These are phyloP conservation scores for Trichoplax adhaerens DNA, from an alignment of 37 sponge, comb jelly and placozoan genomes.

Conservation along the genomic window DNA sequence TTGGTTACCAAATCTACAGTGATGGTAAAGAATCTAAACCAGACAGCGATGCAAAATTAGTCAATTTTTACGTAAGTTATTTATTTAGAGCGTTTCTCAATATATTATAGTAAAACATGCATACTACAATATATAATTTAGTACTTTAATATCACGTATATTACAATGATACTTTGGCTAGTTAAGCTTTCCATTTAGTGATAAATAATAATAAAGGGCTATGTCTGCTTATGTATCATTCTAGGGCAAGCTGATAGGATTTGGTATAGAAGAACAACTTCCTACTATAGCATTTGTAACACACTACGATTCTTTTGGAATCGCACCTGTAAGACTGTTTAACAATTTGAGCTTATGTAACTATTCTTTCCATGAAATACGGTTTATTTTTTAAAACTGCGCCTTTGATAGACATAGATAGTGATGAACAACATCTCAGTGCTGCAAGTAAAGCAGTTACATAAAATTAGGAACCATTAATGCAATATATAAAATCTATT, in stretches of 20 bases:
- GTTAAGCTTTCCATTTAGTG: no score
- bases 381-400: no score
- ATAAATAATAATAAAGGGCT: no score
- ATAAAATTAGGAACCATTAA: no score
- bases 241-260: slow-evolving; percentile 61
- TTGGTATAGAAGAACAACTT: slow-evolving; percentile 33
- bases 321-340: slow-evolving; percentile 46
- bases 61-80: slow-evolving; percentile 15
- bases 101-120: neutral
- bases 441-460: no score
- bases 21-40: slow-evolving; percentile 29
- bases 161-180: no score
- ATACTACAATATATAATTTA: neutral
- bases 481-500: no score
- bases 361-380: no score
- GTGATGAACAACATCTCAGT: no score
- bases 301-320: slow-evolving; percentile 72
- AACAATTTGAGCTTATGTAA: no score
- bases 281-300: slow-evolving; percentile 71
- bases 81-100: neutral
- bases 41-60: slow-evolving; percentile 17
- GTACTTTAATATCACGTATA: slow-evolving; percentile 3
- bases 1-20: slow-evolving; percentile 50
- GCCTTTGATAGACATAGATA: no score
- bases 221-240: no score